Base-by-base conservation (phyloP, 2,113 vertebrate species). In the Poeciliopsis occidentalis region DNA sequence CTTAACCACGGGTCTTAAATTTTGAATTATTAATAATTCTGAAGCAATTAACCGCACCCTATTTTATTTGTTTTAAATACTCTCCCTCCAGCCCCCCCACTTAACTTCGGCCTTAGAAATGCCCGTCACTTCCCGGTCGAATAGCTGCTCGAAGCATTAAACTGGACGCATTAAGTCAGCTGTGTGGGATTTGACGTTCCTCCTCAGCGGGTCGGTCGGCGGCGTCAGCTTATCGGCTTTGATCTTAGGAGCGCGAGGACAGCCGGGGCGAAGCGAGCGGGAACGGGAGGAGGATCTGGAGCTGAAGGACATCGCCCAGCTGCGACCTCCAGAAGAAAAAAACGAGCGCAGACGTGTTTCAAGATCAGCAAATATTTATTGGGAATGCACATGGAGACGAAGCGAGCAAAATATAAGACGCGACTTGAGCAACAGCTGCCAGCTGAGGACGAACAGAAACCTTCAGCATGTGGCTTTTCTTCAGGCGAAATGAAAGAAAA, bases 101-200 rank as follows among this genome's bases (percentile, higher is more conserved):
- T 29, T 37, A 11, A 37, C 34, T 37, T 37, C 11, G 10, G 10
- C 34, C 34, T 12, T 37, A 41, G 39, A 41, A 15, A 41, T 3
- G 39, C 13, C 13, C 13, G 39, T 41, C 39, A 13, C 34, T 37
- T 37, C 34, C 34, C 10, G 34, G 34, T 37, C 10, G 2, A 11
- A 12, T 37, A 37, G 11, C 34, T 37, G 2, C 34, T 37, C 10
- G 34, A 37, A 11, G 34, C 34, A 12, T 12, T 37, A 37, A 37
- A 71, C 81, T 71, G 78, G 73, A 74, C 79, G 81, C 70, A 78
- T 85, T 90, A 81, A 73, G 70, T 85, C 91, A 89, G 89, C 89
- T 92, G 82, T 79, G 83, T 26, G 31, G 86, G 83, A 83, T 89
- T 90, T 89, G 71, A 12, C 17, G 51, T 64, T 37, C 74, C 41